phyloP scores from a whole-genome alignment of 2,888 invertebrate species.

The Ramazzottius varieornatus region DNA sequence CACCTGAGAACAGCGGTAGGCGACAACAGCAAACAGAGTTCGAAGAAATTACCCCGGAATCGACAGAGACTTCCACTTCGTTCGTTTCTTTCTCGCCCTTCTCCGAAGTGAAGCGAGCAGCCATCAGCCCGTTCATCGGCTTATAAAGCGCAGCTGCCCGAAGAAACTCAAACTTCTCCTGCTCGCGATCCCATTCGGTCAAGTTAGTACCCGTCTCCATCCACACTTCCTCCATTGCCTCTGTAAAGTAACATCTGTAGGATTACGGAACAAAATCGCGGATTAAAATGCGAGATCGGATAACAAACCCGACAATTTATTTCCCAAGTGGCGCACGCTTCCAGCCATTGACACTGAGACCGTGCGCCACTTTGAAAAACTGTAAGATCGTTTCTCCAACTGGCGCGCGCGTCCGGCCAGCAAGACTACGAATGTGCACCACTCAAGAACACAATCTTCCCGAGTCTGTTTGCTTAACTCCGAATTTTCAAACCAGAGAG shows the following conservation, averaged over 20 bases:
- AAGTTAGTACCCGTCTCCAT: constrained; percentile 22
- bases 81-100: constrained; percentile 13
- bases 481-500: background rate
- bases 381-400: too few relatives aligned
- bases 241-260: constrained; percentile 11
- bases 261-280: background rate
- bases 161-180: constrained; percentile 50
- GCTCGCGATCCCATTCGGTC: constrained; percentile 53
- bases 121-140: constrained; percentile 30
- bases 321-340: too few relatives aligned
- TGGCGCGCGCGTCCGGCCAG: too few relatives aligned
- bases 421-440: too few relatives aligned
- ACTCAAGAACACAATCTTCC: too few relatives aligned
- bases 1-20: background rate
- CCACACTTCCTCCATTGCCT: constrained; percentile 16
- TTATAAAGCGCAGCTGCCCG: constrained; percentile 43
- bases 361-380: too few relatives aligned
- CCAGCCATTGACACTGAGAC: too few relatives aligned
- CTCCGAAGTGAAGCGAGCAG: constrained; percentile 38
- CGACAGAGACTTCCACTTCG: constrained; percentile 4
- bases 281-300: background rate
- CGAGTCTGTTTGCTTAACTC: too few relatives aligned
- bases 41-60: background rate
- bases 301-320: too few relatives aligned
- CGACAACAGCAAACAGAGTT: background rate